Base-by-base conservation (phyloP, 2,113 vertebrate species). In the Lutjanus erythropterus region DNA sequence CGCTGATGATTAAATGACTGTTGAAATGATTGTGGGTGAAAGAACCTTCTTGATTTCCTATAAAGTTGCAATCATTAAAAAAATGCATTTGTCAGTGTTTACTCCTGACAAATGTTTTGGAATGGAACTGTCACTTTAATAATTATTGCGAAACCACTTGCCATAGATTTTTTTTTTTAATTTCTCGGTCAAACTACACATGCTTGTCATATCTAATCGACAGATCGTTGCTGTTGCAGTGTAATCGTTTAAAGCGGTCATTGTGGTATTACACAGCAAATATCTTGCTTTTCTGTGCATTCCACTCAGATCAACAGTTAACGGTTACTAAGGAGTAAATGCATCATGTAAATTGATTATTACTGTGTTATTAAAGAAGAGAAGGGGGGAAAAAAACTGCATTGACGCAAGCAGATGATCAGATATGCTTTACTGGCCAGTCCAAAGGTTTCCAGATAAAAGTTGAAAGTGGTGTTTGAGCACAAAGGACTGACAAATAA, bases 361-460 rank as follows among this genome's bases (percentile, higher is more conserved):
- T 25, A 25, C 33, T 2, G 18, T 46, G 35, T 68, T 2, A 53
- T 18, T 29, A 8, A 21, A 66, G 35, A 0, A 27, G 33, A 39
- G 41, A 74, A 31, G 0, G n/a, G n/a, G n/a, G n/a, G n/a, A n/a
- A 59, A 14, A 37, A 56, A 15, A 41, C 16, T 42, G 55, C 49
- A 19, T 14, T 50, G 64, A 74, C 9, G 27, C 15, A 60, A 37
- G 46, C 41, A 47, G 41, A 49, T 41, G 25, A 69, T 76, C 25
- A 27, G 16, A 78, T 27, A 1, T 1, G 16, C n/a, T 69, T 59
- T 33, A 25, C 9, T 15, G 58, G 5, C 31, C 41, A 5, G 49
- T 61, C n/a, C 56, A 65, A 23, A 42, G n/a, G 52, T 67, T 31
- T 42, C 35, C 23, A 69, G 14, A 53, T 37, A 2, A 60, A 58